These are phyloP conservation scores for Periophthalmodon schlosseri DNA, from an alignment of 2,113 vertebrate species.

Conservation along the genomic window DNA sequence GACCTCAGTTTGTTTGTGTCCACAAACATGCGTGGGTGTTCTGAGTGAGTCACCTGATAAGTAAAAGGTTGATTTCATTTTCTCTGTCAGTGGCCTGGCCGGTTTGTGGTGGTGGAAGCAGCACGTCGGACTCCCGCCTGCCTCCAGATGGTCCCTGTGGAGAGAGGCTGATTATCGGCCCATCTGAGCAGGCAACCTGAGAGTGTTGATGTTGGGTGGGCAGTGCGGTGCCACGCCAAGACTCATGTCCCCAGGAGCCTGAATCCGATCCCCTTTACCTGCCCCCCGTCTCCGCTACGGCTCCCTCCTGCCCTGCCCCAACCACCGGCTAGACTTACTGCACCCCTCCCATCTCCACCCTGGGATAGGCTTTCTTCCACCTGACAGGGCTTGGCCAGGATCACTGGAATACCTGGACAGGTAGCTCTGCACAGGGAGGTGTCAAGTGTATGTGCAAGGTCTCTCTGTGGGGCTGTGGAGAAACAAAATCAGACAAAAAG, in stretches of 20 bases:
- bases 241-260: slow-evolving; percentile 76
- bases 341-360: slow-evolving; percentile 53
- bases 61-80: neutral
- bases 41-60: slow-evolving; percentile 35
- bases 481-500: slow-evolving; percentile 2
- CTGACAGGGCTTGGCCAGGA: slow-evolving; percentile 70
- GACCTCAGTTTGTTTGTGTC: slow-evolving; percentile 24
- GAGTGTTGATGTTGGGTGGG: slow-evolving; percentile 78
- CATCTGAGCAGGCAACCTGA: slow-evolving; percentile 77
- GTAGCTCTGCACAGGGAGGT: slow-evolving; percentile 58
- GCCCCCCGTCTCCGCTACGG: slow-evolving; percentile 62
- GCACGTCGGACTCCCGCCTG: slow-evolving; percentile 47
- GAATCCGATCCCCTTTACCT: slow-evolving; percentile 74
- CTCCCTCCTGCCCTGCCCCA: slow-evolving; percentile 48
- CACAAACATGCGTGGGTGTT: slow-evolving; percentile 15
- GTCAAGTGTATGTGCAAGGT: slow-evolving; percentile 61
- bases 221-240: slow-evolving; percentile 73
- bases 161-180: slow-evolving; percentile 75
- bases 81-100: neutral
- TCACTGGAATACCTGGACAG: slow-evolving; percentile 72
- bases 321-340: slow-evolving; percentile 71
- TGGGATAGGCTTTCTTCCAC: slow-evolving; percentile 73
- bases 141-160: slow-evolving; percentile 77
- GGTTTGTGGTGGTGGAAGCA: slow-evolving; percentile 63
- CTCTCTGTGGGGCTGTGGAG: slow-evolving; percentile 21